A percentile compares a stretch with the other conserved stretches of the same genome.
These are phyloP conservation scores for Brachyistius frenatus DNA, from an alignment of 2,113 vertebrate genomes.

Conservation along the genomic window DNA sequence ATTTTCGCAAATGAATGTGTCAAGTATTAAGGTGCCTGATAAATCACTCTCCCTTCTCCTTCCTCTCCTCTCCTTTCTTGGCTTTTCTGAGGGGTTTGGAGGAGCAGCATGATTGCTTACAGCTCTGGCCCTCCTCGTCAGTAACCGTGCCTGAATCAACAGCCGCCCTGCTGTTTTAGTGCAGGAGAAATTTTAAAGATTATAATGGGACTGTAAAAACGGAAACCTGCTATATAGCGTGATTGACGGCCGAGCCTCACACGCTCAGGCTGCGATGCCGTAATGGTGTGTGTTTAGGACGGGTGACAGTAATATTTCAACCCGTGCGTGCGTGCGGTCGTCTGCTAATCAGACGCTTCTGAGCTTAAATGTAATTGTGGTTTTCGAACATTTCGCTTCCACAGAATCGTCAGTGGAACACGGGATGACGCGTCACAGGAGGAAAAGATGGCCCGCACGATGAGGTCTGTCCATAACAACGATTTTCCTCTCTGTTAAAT, in stretches of 20 bases:
- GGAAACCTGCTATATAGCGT: constrained; percentile 60
- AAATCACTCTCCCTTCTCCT: constrained; percentile 65
- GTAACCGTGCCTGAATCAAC: constrained; percentile 68
- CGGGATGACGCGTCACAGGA: constrained; percentile 16
- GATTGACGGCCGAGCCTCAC: constrained; percentile 61
- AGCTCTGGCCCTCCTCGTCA: constrained; percentile 56
- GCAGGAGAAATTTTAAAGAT: constrained; percentile 60
- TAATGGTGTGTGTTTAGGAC: constrained; percentile 54
- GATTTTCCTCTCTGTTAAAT: constrained; percentile 65
- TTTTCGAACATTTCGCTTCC: constrained; percentile 50
- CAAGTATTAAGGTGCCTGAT: constrained; percentile 73
- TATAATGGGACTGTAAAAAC: constrained; percentile 63
- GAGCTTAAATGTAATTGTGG: constrained; percentile 53
- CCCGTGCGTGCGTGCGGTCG: constrained; percentile 36
- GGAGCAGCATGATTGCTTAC: constrained; percentile 57
- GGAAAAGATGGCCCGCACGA: constrained; percentile 59
- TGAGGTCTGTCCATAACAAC: constrained; percentile 59
- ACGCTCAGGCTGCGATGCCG: constrained; percentile 18
- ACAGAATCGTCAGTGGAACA: constrained; percentile 45
- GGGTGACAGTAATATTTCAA: constrained; percentile 55
- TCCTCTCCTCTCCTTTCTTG: constrained; percentile 41
- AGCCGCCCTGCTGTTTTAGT: constrained; percentile 61
- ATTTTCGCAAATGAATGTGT: constrained; percentile 77
- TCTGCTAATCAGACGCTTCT: constrained; percentile 54
- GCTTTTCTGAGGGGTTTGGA: constrained; percentile 50